A percentile compares a stretch with the other conserved stretches of the same genome.
phyloP scores from a whole-genome alignment of 2,888 invertebrate genomes.

The Thumatha senex region DNA sequence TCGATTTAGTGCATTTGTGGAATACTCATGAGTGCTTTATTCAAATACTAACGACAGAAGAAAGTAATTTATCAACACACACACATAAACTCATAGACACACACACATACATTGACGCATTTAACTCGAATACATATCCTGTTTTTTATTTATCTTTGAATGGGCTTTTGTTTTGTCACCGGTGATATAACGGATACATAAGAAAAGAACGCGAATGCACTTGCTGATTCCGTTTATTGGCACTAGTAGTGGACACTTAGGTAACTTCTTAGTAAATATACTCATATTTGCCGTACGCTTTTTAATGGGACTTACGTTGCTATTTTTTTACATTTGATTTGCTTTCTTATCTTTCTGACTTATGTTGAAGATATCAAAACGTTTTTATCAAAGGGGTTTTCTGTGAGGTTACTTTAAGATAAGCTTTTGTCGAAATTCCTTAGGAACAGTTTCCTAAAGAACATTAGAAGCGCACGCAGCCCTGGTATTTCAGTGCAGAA shows the following conservation, averaged over 20 bases:
- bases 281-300: conserved; percentile 3
- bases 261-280: conserved; percentile 1
- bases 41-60: too few species aligned
- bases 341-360: too few species aligned
- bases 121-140: conserved; percentile 37
- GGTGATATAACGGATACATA: conserved; percentile 26
- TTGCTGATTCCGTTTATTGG: conserved; percentile 24
- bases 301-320: too few species aligned
- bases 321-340: too few species aligned
- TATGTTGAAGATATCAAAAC: too few species aligned
- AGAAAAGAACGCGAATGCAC: conserved; percentile 13
- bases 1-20: conserved; percentile 43
- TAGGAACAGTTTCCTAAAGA: too few species aligned
- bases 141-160: conserved; percentile 36
- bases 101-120: conserved; percentile 28
- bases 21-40: conserved; percentile 59
- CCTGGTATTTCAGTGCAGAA: too few species aligned
- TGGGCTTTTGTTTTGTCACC: conserved; percentile 34
- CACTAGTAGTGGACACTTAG: not conserved
- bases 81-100: conserved; percentile 66
- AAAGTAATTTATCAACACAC: conserved; percentile 57
- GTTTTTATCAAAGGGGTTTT: too few species aligned
- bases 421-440: too few species aligned
- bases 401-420: too few species aligned
- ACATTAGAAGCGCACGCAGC: too few species aligned